A percentile compares a stretch with the other conserved stretches of the same genome.
Evolutionary conservation across 2,888 invertebrate species (phyloP).

Genomic region (Scotopteryx bipunctaria): DNA sequence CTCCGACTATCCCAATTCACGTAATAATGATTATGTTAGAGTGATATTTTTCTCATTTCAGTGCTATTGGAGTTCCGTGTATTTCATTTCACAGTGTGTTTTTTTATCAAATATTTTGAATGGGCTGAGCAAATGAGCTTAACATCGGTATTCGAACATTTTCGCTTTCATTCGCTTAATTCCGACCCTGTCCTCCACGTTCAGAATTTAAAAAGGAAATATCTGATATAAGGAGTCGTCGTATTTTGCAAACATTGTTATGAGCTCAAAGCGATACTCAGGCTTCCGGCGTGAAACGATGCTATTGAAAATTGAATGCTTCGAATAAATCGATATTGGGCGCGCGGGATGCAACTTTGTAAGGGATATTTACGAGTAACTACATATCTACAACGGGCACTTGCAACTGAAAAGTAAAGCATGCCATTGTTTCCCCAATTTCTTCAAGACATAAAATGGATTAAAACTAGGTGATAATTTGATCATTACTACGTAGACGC

Average conservation of each 20-base stretch:
- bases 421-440: too few relatives aligned
- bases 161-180: conserved; percentile 23
- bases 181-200: conserved; percentile 34
- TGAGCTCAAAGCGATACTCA: conserved; percentile 16
- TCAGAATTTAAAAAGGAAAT: conserved; percentile 45
- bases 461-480: too few relatives aligned
- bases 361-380: conserved; percentile 1
- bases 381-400: not conserved
- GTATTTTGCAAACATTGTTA: conserved; percentile 32
- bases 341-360: conserved; percentile 3
- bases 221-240: conserved; percentile 30
- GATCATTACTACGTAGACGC: too few relatives aligned
- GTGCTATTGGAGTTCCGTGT: too few relatives aligned
- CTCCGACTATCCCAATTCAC: too few relatives aligned
- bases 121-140: not conserved
- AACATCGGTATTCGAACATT: not conserved
- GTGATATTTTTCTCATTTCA: not conserved
- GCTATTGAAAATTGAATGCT: conserved; percentile 21
- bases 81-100: not conserved
- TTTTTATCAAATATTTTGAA: not conserved
- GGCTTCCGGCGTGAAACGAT: conserved; percentile 11
- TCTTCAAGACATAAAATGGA: too few relatives aligned
- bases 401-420: too few relatives aligned
- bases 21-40: too few relatives aligned
- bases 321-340: conserved; percentile 19